A percentile compares a stretch with the other conserved stretches of the same genome.
phyloP scores from a whole-genome alignment of 2,888 invertebrate genomes.

The Hylaea fasciaria region DNA sequence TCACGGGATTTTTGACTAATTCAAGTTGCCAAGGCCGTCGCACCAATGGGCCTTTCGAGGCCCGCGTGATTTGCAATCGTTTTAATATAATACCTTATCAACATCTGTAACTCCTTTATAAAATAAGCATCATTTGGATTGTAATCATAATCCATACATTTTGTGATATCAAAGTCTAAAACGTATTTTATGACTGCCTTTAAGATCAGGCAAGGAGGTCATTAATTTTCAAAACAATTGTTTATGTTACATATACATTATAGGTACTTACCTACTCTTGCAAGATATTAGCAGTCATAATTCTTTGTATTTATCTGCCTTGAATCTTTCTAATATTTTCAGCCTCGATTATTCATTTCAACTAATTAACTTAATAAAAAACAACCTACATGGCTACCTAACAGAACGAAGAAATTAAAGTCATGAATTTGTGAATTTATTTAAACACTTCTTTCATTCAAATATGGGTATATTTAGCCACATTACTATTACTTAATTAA shows the following conservation, averaged over 20 bases:
- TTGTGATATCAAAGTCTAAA: constrained; percentile 1
- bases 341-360: constrained; percentile 1
- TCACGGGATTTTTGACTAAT: constrained; percentile 13
- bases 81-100: constrained; percentile 5
- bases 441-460: not conserved
- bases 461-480: not conserved
- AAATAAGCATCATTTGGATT: constrained; percentile 1
- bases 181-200: not conserved
- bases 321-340: not conserved
- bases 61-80: constrained; percentile 1
- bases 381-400: not conserved
- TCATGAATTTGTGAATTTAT: not conserved
- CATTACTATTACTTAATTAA: not conserved
- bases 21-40: constrained; percentile 14
- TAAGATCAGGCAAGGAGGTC: constrained; percentile 2
- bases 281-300: constrained; percentile 2
- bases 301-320: not conserved
- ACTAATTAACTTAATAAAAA: constrained; percentile 1
- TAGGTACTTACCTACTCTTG: too few species aligned
- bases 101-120: constrained; percentile 6
- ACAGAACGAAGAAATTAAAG: constrained; percentile 2
- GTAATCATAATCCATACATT: constrained; percentile 2
- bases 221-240: not conserved
- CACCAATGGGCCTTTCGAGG: constrained; percentile 4
- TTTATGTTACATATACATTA: not conserved